Percentiles rank a stretch among this genome's conserved stretches.
Conservation (phyloP, 2,888 invertebrate species). For the Eristalinus aeneus region DNA sequence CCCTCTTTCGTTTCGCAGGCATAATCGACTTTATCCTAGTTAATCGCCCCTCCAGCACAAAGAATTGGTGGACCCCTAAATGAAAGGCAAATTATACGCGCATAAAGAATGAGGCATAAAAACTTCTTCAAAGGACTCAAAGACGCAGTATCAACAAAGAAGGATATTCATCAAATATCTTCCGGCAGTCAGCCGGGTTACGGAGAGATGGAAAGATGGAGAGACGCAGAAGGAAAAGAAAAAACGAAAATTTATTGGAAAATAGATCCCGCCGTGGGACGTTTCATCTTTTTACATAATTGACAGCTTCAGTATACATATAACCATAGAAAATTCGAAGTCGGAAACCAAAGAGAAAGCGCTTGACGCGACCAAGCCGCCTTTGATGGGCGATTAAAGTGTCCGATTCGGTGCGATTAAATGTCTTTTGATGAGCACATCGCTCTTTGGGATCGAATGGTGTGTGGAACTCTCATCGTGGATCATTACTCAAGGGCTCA, state of each 20-base stretch:
- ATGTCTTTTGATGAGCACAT: not conserved
- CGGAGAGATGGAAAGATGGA: no score
- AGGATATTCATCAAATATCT: constrained; percentile 40
- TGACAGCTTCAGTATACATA: constrained; percentile 25
- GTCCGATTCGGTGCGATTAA: constrained; percentile 41
- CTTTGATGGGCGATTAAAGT: constrained; percentile 48
- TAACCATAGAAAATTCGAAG: not conserved
- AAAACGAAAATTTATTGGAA: constrained; percentile 34
- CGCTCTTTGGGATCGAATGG: not conserved
- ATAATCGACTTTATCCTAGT: not conserved
- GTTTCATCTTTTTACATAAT: constrained; percentile 40
- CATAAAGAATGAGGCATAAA: not conserved
- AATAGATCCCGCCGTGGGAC: constrained; percentile 5
- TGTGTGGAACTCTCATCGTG: constrained; percentile 28
- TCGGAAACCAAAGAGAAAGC: not conserved
- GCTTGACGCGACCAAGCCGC: not conserved
- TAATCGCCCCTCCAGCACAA: not conserved
- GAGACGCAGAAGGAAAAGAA: not conserved
- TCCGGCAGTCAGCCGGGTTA: constrained; percentile 19
- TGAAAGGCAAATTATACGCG: constrained; percentile 37
- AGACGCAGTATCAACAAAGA: constrained; percentile 17
- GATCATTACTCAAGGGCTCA: constrained; percentile 50
- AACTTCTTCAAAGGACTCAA: constrained; percentile 26
- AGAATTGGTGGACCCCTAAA: not conserved
- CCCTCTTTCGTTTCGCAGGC: no score